A percentile compares a stretch with the other conserved stretches of the same genome.
Evolutionary conservation across 2,113 vertebrate species (phyloP).

Genomic region (Pteronura brasiliensis): DNA sequence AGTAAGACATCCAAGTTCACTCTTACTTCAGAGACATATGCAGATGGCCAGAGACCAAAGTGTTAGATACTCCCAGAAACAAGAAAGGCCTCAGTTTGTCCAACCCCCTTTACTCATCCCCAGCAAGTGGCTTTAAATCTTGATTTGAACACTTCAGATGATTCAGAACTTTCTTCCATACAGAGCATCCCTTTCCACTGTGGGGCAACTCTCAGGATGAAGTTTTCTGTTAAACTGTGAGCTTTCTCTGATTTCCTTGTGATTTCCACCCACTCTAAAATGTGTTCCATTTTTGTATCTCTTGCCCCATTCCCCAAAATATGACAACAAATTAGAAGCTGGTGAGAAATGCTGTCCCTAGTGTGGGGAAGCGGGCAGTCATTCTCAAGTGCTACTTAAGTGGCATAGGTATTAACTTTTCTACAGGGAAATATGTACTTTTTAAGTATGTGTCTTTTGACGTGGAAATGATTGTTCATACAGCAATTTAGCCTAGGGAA

Average conservation of each 20-base stretch:
- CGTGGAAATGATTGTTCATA: neutral
- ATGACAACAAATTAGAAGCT: conserved; percentile 30
- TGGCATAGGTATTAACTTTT: neutral
- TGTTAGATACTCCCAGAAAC: neutral
- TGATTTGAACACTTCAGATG: neutral
- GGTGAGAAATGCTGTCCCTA: neutral
- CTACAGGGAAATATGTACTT: neutral
- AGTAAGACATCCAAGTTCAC: conserved; percentile 60
- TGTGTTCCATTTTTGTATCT: neutral
- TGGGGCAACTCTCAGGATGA: neutral
- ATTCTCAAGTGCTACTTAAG: neutral
- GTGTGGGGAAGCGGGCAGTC: neutral
- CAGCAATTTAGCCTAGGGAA: neutral
- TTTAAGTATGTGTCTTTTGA: neutral
- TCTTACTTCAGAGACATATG: conserved; percentile 21
- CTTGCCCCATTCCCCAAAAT: neutral
- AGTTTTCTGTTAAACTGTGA: neutral
- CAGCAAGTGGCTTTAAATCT: neutral
- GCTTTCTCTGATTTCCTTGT: neutral
- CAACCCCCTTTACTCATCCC: neutral
- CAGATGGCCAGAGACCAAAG: neutral
- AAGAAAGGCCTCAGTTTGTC: neutral
- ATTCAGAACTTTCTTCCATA: neutral
- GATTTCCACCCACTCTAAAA: neutral
- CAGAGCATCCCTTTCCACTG: neutral